Conservation (phyloP, 2,113 vertebrate species). For the Festucalex cinctus region DNA sequence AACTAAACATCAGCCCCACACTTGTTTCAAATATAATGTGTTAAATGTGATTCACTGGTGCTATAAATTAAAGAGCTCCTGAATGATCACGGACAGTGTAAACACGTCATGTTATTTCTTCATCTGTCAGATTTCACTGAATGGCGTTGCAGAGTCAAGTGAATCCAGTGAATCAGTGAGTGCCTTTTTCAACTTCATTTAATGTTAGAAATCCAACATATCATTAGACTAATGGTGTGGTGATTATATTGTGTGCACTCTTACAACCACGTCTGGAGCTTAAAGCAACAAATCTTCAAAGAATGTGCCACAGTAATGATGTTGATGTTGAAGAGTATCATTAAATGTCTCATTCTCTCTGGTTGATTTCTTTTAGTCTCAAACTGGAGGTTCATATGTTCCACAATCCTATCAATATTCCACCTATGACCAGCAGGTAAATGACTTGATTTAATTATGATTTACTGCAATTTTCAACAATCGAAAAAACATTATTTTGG, state of each 20-base stretch:
- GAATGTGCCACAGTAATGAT: slow-evolving; percentile 19
- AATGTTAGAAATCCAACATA: not conserved
- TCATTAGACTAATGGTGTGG: not conserved
- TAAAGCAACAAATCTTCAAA: slow-evolving; percentile 26
- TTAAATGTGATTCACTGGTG: not conserved
- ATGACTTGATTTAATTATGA: not conserved
- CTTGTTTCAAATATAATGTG: not conserved
- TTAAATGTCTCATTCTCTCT: slow-evolving; percentile 33
- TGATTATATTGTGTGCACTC: slow-evolving; percentile 21
- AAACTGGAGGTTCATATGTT: slow-evolving; percentile 24
- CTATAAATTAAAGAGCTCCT: not conserved
- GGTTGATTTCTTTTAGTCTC: not conserved
- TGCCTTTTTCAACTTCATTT: not conserved
- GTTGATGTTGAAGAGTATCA: slow-evolving; percentile 28
- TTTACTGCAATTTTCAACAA: not conserved
- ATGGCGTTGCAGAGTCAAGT: slow-evolving; percentile 22
- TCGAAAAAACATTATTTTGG: too few relatives aligned
- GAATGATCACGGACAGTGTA: not conserved
- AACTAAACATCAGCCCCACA: not conserved
- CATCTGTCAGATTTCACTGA: slow-evolving; percentile 51
- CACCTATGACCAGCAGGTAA: slow-evolving; percentile 13
- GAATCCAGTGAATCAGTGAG: slow-evolving; percentile 55
- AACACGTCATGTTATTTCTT: not conserved
- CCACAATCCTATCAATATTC: slow-evolving; percentile 27
- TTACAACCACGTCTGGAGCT: slow-evolving; percentile 15